Conservation (phyloP, 1,140 invertebrate genomes). For the Drosophila sproati region DNA sequence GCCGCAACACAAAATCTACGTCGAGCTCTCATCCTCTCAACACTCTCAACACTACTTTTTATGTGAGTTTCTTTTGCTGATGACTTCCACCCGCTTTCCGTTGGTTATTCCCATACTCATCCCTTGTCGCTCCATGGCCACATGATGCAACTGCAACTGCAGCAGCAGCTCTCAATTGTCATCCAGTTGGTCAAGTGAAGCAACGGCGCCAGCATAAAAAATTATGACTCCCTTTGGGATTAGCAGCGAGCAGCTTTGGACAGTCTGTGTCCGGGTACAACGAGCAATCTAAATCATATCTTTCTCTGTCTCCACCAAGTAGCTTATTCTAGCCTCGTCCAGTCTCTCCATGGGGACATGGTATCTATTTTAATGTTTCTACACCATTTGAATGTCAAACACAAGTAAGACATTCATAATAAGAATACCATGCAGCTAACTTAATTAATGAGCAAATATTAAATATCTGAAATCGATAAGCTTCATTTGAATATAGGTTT, state of each 20-base stretch:
- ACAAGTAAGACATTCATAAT: slow-evolving; percentile 35
- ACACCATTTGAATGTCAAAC: slow-evolving; percentile 18
- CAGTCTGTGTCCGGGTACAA: slow-evolving; percentile 20
- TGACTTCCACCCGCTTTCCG: neutral
- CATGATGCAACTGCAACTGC: slow-evolving; percentile 20
- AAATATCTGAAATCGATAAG: neutral
- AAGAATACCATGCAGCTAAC: too few species aligned
- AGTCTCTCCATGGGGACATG: neutral
- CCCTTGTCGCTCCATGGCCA: neutral
- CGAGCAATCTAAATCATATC: slow-evolving; percentile 15
- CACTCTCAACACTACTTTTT: slow-evolving; percentile 63
- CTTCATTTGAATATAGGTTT: too few species aligned
- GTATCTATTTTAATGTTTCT: slow-evolving; percentile 13
- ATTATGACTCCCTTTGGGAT: slow-evolving; percentile 75
- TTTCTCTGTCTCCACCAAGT: slow-evolving; percentile 7
- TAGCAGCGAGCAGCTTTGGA: slow-evolving; percentile 53
- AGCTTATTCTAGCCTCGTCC: neutral
- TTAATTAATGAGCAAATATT: slow-evolving; percentile 5
- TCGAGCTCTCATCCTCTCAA: slow-evolving; percentile 69
- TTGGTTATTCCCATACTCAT: neutral
- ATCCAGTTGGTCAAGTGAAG: slow-evolving; percentile 1
- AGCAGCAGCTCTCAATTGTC: slow-evolving; percentile 7
- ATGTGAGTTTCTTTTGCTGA: slow-evolving; percentile 21
- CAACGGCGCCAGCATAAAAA: slow-evolving; percentile 72
- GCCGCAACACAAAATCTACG: slow-evolving; percentile 70